Base-by-base conservation (phyloP, 2,888 invertebrate genomes). In the Idaea aversata region DNA sequence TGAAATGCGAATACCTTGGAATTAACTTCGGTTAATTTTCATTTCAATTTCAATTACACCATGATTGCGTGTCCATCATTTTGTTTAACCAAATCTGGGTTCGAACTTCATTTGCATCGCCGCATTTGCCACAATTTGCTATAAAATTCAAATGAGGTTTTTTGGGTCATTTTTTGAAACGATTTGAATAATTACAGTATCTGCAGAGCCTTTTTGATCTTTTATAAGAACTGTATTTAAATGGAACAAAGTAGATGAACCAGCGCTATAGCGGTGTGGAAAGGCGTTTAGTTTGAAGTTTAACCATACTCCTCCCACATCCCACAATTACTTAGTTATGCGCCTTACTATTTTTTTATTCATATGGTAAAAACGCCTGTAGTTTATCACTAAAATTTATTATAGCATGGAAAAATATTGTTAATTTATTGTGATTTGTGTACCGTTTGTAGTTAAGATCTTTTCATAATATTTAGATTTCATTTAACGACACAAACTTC, bases 21-120 rank as follows among this genome's bases (percentile, higher is more conserved):
- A 71, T 68, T 72, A 66, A 66, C 65, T 68, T 65, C n/a, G 64
- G 66, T 70, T 65, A 69, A 71, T 71, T 71, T 71, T 70, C 65
- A 67, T 66, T 70, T 68, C 68, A 66, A 70, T 64, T 68, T 70
- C 65, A 68, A 72, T 70, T 69, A 47, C 66, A 34, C 57, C 59
- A 60, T n/a, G 60, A 63, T 70, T 63, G 63, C 66, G 68, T 72
- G 67, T 63, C 62, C 36, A 47, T 70, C 68, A 69, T 69, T 66
- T 70, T 67, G 65, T 66, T 61, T 36, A 69, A 61, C 57, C 38
- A 67, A 59, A 59, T 63, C 34, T 62, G 6, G 6, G 59, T 59
- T 10, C 47, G 47, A 47, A 47, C 47, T 47, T 47, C 47, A 47
- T 47, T 47, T 47, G 47, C 47, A 10, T 47, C 47, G 47, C 10